These are phyloP conservation scores for Aquatica leii DNA, from an alignment of 2,888 invertebrate species.

Conservation along the genomic window DNA sequence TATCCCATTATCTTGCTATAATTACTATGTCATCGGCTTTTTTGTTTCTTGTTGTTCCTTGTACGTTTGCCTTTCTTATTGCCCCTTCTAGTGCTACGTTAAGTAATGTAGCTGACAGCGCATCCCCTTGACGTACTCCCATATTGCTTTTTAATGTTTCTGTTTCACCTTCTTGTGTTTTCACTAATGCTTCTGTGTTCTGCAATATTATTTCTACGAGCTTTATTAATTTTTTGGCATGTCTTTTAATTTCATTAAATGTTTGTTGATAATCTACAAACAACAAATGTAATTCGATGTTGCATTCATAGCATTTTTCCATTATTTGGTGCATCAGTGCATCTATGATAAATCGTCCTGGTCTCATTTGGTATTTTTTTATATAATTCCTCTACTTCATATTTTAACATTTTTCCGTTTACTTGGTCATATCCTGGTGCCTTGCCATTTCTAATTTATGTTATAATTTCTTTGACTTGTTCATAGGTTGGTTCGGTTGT, in stretches of 20 bases:
- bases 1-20: slow-evolving; percentile 11
- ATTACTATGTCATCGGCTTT: slow-evolving; percentile 8
- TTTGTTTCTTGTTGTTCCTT: slow-evolving; percentile 1
- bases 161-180: neutral
- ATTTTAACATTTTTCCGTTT: neutral
- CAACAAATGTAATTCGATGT: neutral
- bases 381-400: neutral
- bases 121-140: neutral
- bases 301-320: neutral
- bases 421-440: neutral
- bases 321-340: neutral
- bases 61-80: slow-evolving; percentile 9
- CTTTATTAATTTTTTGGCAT: too few species aligned
- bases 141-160: neutral
- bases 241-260: too few species aligned
- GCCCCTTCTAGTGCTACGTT: slow-evolving; percentile 7
- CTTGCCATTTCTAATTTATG: neutral
- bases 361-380: slow-evolving; percentile 1
- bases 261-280: neutral
- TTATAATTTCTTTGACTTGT: too few species aligned
- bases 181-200: neutral
- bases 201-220: too few species aligned
- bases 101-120: slow-evolving; percentile 6
- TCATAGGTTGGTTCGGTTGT: neutral
- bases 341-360: neutral